Conservation (phyloP, 2,888 invertebrate genomes). For the Dynastes hyllus region DNA sequence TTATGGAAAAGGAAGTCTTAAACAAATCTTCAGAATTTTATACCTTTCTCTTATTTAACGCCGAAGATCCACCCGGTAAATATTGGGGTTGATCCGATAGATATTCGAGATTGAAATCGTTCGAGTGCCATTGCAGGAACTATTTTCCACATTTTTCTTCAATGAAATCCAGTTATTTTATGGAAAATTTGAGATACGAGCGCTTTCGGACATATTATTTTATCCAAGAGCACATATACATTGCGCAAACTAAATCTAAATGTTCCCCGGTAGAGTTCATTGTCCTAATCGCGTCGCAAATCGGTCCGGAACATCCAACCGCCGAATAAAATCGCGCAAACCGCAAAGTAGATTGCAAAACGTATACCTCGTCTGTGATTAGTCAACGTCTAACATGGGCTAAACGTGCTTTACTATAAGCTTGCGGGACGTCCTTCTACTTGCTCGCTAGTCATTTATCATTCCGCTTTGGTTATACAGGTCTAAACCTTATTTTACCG, state of each 20-base stretch:
- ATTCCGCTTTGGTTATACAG: conserved; percentile 27
- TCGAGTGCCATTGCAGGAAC: not conserved
- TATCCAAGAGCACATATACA: not conserved
- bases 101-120: not conserved
- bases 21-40: no score
- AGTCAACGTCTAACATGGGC: conserved; percentile 39
- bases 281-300: not conserved
- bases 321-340: conserved; percentile 11
- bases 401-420: conserved; percentile 20
- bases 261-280: not conserved
- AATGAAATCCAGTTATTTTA: not conserved
- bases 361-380: conserved; percentile 21
- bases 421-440: not conserved
- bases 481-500: conserved; percentile 4
- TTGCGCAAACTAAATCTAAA: not conserved
- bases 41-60: not conserved
- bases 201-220: not conserved
- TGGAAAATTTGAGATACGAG: not conserved
- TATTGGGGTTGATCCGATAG: not conserved
- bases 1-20: no score
- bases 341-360: conserved; percentile 38
- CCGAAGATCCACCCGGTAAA: not conserved
- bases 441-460: conserved; percentile 29
- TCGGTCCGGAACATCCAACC: not conserved
- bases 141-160: not conserved